Percentiles rank a stretch among this genome's conserved stretches.
These are phyloP conservation scores for Ahaetulla prasina DNA, from an alignment of 2,113 vertebrate species.

Conservation along the genomic window DNA sequence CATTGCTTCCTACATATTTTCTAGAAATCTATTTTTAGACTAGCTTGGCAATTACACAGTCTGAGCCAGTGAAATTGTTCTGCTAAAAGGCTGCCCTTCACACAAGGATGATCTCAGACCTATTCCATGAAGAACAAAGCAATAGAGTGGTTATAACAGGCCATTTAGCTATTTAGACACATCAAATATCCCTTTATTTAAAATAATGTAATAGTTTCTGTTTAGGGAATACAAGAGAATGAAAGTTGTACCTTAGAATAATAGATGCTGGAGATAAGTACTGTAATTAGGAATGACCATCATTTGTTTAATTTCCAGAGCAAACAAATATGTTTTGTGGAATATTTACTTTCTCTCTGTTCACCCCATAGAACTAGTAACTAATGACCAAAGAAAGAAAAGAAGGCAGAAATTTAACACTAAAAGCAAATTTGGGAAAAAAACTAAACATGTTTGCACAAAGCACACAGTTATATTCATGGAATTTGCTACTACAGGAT, in stretches of 20 bases:
- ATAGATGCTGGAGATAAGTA: background rate
- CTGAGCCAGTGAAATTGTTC: constrained; percentile 36
- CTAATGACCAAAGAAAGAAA: background rate
- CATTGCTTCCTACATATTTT: constrained; percentile 37
- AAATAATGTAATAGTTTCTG: constrained; percentile 6
- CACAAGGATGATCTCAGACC: constrained; percentile 53
- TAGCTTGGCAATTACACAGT: constrained; percentile 32
- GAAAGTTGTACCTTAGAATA: constrained; percentile 6
- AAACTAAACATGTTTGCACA: background rate
- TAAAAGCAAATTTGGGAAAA: background rate
- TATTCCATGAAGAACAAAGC: constrained; percentile 31
- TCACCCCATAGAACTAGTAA: background rate
- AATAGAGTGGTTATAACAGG: constrained; percentile 23
- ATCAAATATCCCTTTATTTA: background rate
- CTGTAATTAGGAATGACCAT: background rate
- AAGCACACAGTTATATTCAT: background rate
- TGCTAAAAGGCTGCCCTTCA: constrained; percentile 30
- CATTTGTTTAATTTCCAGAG: background rate
- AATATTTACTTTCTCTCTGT: background rate
- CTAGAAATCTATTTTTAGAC: constrained; percentile 56
- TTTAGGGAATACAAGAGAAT: constrained; percentile 15
- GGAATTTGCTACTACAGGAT: background rate
- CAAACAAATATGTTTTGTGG: background rate
- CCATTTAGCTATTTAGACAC: background rate
- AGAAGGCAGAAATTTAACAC: background rate